Conservation (phyloP, 2,888 invertebrate genomes). For the Panzeria rudis region DNA sequence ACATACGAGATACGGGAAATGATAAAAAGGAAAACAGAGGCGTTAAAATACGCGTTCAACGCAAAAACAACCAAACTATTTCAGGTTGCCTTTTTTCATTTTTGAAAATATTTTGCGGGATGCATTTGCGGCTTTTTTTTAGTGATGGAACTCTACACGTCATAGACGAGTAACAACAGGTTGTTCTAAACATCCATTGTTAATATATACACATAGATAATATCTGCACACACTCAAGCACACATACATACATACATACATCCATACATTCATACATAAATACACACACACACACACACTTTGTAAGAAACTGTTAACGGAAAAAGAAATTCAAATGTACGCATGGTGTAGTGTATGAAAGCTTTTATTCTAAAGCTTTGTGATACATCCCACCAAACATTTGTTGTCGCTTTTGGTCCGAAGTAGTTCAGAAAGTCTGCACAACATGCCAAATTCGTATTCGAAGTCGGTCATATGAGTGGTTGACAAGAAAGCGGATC, state of each 20-base stretch:
- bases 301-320: constrained; percentile 48
- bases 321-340: constrained; percentile 51
- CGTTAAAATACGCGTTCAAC: constrained; percentile 39
- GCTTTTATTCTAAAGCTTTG: constrained; percentile 49
- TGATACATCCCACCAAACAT: no score
- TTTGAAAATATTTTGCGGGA: constrained; percentile 3
- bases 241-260: background rate
- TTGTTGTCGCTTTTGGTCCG: no score
- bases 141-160: background rate
- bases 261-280: background rate
- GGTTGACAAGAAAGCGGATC: no score
- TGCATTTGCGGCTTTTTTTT: constrained; percentile 34
- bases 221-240: background rate
- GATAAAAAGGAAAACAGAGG: constrained; percentile 57
- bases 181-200: constrained; percentile 25
- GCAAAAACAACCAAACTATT: constrained; percentile 57
- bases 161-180: constrained; percentile 53
- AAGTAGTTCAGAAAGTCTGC: no score
- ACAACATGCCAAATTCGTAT: no score
- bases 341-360: constrained; percentile 42
- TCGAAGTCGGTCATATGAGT: no score
- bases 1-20: constrained; percentile 32
- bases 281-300: background rate
- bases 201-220: background rate
- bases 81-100: constrained; percentile 24